Evolutionary conservation across 2,888 invertebrate genomes (phyloP), one percentile per base, ranked within the genome.

Genomic region (Heteromurus nitidus): DNA sequence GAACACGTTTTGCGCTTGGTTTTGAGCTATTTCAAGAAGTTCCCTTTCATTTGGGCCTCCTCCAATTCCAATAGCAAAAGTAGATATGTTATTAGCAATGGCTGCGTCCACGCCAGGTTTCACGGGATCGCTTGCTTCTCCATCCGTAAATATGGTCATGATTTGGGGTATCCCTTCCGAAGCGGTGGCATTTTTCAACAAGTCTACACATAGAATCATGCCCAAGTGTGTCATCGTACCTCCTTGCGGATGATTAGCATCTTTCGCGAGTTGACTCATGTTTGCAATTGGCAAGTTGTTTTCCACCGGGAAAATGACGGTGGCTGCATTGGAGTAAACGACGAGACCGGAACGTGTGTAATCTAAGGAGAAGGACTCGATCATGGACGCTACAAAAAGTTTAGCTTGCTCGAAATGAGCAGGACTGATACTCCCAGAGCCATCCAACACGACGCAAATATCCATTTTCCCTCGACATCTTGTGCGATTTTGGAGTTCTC

Each of bases 51-150:
- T 47, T 16, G 75, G 53, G 11, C 3, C 11, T 13, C 13, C 16
- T 13, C 82, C 82, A 60, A 85, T 82, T 26, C 84, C 85, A 26
- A 84, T 36, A 9, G 82, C 65, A 62, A 84, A 65, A 1, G 84
- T n/a, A n/a, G 83, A 58, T 20, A 30, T n/a, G 20, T 24, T 31
- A 28, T 55, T 30, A 5, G 18, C 11, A n/a, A 77, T 47, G 0
- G 60, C 74, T 3, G 1, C 11, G 36, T 13, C 7, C 1, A 67
- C 11, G 1, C 73, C 75, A 31, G 58, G 28, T 0, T 60, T n/a
- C 16, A 68, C 18, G 2, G 67, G 55, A 7, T 18, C 13, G 0
- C 0, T 18, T 11, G 47, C 30, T 16, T 47, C 16, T 0, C 72
- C 47, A 58, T 85, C 85, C 0, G 83, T 85, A 28, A 83, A 72